A percentile compares a stretch with the other conserved stretches of the same genome.
Conservation (phyloP, 2,113 vertebrate species). For the Crotalus tigris region DNA sequence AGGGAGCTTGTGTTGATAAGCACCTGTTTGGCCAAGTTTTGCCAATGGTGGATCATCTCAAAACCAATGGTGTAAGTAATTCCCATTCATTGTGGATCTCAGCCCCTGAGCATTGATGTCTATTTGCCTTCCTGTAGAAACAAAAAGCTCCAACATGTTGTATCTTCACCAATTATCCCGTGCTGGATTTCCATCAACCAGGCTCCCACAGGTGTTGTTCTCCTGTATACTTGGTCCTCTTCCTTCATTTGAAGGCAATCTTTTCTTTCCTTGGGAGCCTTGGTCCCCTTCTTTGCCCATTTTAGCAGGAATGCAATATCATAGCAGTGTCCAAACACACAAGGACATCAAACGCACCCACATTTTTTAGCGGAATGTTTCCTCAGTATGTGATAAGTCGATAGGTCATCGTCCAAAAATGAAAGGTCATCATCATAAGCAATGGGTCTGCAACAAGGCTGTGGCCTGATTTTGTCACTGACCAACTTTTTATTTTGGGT, state of each 20-base stretch:
- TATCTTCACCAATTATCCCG: constrained; percentile 43
- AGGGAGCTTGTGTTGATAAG: constrained; percentile 67
- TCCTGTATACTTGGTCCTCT: constrained; percentile 74
- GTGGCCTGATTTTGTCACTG: constrained; percentile 84
- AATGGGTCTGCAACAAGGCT: constrained; percentile 90
- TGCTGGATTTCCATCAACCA: constrained; percentile 28
- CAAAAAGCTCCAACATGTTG: constrained; percentile 39
- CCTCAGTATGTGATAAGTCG: constrained; percentile 91
- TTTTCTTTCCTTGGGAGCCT: constrained; percentile 64
- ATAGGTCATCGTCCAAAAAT: constrained; percentile 90
- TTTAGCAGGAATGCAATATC: constrained; percentile 73
- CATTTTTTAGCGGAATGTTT: constrained; percentile 97
- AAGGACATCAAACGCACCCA: constrained; percentile 83
- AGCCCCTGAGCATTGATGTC: constrained; percentile 56
- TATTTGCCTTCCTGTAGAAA: constrained; percentile 45
- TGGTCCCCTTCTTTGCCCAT: constrained; percentile 72
- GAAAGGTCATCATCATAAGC: constrained; percentile 95
- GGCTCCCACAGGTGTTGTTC: constrained; percentile 57
- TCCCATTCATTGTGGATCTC: constrained; percentile 49
- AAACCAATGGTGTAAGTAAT: constrained; percentile 40
- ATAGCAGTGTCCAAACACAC: constrained; percentile 48
- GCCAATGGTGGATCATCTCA: constrained; percentile 56
- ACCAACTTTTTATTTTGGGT: constrained; percentile 91
- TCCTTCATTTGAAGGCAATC: constrained; percentile 59
- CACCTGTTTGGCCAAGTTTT: constrained; percentile 56